These are phyloP conservation scores for Tiliacea aurago DNA, from an alignment of 2,888 invertebrate genomes.

Conservation along the genomic window DNA sequence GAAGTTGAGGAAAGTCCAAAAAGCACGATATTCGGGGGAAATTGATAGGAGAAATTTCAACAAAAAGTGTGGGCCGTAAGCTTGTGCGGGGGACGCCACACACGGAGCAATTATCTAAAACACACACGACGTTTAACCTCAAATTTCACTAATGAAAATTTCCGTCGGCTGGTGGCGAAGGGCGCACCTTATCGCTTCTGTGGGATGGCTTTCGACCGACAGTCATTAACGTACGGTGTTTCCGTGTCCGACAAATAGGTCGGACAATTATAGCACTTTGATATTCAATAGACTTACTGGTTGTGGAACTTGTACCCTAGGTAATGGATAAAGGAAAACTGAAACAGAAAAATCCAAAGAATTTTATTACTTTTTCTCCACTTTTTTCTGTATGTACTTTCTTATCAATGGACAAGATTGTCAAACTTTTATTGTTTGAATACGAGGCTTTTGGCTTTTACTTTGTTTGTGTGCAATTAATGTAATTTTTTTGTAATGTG, in stretches of 20 bases:
- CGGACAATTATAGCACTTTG: constrained; percentile 33
- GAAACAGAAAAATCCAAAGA: neutral
- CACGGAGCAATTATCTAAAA: constrained; percentile 89
- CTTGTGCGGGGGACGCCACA: constrained; percentile 73
- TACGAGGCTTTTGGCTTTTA: no score
- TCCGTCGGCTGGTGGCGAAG: constrained; percentile 75
- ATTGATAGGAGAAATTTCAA: constrained; percentile 80
- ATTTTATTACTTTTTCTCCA: neutral
- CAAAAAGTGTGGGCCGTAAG: constrained; percentile 82
- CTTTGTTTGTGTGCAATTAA: no score
- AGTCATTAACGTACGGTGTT: constrained; percentile 82
- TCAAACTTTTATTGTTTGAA: no score
- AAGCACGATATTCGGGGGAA: constrained; percentile 66
- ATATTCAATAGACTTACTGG: constrained; percentile 6
- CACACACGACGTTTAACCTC: constrained; percentile 87
- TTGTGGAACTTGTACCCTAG: neutral
- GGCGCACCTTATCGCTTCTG: constrained; percentile 88
- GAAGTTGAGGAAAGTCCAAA: constrained; percentile 66
- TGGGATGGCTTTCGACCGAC: constrained; percentile 81
- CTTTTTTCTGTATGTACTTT: no score
- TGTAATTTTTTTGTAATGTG: no score
- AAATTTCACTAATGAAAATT: constrained; percentile 89
- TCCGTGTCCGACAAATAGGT: constrained; percentile 60
- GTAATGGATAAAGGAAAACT: neutral
- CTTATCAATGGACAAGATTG: no score